These are phyloP conservation scores for Alcedo quadribrachys DNA, from an alignment of 2,797 vertebrate genomes.

Conservation along the genomic window DNA sequence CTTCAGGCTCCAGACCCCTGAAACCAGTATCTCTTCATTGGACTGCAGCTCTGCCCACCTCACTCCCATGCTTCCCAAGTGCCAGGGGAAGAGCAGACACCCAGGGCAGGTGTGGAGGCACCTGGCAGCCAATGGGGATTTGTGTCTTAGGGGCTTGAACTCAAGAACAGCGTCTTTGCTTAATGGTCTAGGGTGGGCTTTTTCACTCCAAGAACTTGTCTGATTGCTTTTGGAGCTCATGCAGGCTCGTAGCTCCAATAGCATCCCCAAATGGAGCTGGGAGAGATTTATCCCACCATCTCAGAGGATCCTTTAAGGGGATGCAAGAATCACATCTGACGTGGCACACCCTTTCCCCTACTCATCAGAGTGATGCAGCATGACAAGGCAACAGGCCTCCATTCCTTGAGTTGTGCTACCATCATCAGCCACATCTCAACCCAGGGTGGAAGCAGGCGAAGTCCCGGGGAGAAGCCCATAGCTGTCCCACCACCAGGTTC, in stretches of 20 bases:
- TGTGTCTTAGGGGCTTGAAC: background rate
- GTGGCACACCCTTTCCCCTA: rapidly evolving
- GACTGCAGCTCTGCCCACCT: background rate
- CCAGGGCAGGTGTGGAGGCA: background rate
- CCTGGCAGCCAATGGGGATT: background rate
- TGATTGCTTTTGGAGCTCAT: background rate
- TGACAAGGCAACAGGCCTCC: background rate
- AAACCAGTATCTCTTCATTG: background rate
- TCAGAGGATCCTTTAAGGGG: background rate
- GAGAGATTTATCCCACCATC: background rate
- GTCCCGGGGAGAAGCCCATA: background rate
- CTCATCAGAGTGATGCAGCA: background rate
- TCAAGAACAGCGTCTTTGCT: background rate
- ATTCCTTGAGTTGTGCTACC: background rate
- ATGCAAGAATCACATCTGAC: background rate
- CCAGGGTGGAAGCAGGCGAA: background rate
- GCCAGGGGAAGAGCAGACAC: background rate
- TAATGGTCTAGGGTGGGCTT: background rate
- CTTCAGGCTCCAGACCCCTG: background rate
- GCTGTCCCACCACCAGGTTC: rapidly evolving
- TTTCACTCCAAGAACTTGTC: background rate
- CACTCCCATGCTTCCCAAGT: background rate
- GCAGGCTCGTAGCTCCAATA: background rate
- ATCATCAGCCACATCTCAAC: background rate
- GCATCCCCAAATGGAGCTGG: background rate